Base-by-base conservation (phyloP, 1,140 invertebrate genomes). In the Drosophila ohnishii region DNA sequence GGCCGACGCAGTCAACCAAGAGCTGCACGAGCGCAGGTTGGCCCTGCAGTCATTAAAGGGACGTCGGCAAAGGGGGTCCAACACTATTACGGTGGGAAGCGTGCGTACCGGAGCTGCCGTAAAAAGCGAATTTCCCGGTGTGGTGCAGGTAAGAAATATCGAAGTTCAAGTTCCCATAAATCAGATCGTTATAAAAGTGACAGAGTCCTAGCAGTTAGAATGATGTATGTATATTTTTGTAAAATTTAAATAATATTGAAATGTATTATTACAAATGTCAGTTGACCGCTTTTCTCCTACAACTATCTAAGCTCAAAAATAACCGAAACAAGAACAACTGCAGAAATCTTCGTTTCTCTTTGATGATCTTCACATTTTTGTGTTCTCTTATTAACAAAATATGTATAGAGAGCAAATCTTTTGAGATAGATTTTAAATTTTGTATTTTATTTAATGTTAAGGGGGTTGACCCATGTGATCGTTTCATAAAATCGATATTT, bases 21-120 rank as follows among this genome's bases (percentile, higher is more conserved):
- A 92, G 59, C 92, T 94, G 2, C 95, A 96, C 83, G 95, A 95
- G 73, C 93, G 96, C 64, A 94, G 95, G 76, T 47, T 80, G 32
- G 95, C 95, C 16, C 92, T 96, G 65, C 95, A 95, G 66, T 95
- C 95, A 9, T 90, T 96, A 44, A 76, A 63, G 30, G 75, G 87
- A 22, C 78, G 76, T 19, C 74, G 47, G 1, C 51, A 44, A 92
- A 93, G 69, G 93, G 94, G 94, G 77, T 93, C 75, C 92, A 94
- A 95, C 75, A 95, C 94, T 79, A 92, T 92, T 71, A 93, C 90
- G 47, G 92, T 93, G 7, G 91, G 92, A 7, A 92, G 84, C 45
- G 53, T 93, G 22, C 90, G 93, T 30, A 93, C 92, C 0, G 93
- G 93, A 16, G 90, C 70, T 16, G 90, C 88, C 0, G 61, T 91